Conservation (phyloP, 2,113 vertebrate genomes). For the Mus musculus region DNA sequence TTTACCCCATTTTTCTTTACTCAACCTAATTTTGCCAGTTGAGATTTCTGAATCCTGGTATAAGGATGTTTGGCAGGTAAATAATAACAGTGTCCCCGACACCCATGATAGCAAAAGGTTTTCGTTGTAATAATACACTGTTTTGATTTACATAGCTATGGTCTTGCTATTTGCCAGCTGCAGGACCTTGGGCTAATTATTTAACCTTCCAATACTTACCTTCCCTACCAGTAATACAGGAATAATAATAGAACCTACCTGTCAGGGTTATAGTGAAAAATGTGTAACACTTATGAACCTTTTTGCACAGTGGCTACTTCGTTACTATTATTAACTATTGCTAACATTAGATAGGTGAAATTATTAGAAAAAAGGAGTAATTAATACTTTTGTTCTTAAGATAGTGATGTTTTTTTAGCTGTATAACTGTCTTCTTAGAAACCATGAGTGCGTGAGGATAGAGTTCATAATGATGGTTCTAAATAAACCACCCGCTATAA, state of each 20-base stretch:
- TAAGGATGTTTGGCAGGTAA: conserved; percentile 8
- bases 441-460: not conserved
- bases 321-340: conserved; percentile 24
- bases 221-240: not conserved
- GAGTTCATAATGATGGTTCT: conserved; percentile 16
- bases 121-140: not conserved
- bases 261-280: not conserved
- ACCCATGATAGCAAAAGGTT: not conserved
- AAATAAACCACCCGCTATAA: conserved; percentile 5
- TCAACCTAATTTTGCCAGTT: not conserved
- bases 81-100: not conserved
- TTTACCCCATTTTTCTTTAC: not conserved
- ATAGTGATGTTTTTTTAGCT: conserved; percentile 37
- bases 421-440: conserved; percentile 20
- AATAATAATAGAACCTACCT: not conserved
- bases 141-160: not conserved
- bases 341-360: conserved; percentile 41
- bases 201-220: not conserved
- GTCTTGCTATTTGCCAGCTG: not conserved
- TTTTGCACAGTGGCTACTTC: not conserved
- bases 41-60: not conserved
- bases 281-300: not conserved
- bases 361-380: conserved; percentile 21
- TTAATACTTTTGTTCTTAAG: conserved; percentile 7
- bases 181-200: not conserved